A percentile compares a stretch with the other conserved stretches of the same genome.
Evolutionary conservation across 1,140 invertebrate genomes (phyloP).

Genomic region (Ips nitidus): DNA sequence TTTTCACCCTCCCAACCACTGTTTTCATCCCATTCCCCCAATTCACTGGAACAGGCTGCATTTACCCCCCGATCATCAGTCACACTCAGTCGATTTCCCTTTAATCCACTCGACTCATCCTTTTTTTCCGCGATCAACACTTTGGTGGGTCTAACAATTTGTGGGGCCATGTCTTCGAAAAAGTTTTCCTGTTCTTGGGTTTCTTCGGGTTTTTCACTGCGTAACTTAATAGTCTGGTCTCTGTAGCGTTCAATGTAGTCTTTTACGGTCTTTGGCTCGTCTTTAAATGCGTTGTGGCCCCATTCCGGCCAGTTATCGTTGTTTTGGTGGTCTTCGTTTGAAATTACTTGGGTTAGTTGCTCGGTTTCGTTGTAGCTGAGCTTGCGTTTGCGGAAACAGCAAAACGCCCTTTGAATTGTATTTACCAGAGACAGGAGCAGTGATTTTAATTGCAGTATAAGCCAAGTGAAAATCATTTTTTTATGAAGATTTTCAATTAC

Average conservation of each 20-base stretch:
- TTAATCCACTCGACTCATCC: constrained; percentile 38
- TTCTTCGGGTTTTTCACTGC: constrained; percentile 40
- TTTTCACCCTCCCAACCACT: constrained; percentile 57
- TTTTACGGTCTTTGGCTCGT: constrained; percentile 55
- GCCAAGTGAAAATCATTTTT: constrained; percentile 39
- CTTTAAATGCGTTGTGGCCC: constrained; percentile 49
- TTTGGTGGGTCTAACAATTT: constrained; percentile 57
- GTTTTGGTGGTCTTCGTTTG: constrained; percentile 46
- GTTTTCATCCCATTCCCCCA: constrained; percentile 57
- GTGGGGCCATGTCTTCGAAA: constrained; percentile 60
- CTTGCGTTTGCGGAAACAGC: constrained; percentile 57
- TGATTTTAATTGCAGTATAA: constrained; percentile 52
- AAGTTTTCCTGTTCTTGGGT: constrained; percentile 54
- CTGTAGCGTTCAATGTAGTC: constrained; percentile 60
- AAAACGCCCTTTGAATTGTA: constrained; percentile 56
- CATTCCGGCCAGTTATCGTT: constrained; percentile 54
- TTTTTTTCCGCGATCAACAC: constrained; percentile 52
- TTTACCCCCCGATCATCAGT: constrained; percentile 24
- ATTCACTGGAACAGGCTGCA: constrained; percentile 34
- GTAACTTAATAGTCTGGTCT: constrained; percentile 48
- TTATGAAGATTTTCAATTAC: neutral
- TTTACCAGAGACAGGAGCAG: constrained; percentile 55
- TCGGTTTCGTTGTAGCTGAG: constrained; percentile 56
- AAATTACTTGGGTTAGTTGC: constrained; percentile 56
- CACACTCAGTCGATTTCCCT: constrained; percentile 48